Evolutionary conservation across 2,888 invertebrate species (phyloP).

Genomic region (Drosophila multiciliata): DNA sequence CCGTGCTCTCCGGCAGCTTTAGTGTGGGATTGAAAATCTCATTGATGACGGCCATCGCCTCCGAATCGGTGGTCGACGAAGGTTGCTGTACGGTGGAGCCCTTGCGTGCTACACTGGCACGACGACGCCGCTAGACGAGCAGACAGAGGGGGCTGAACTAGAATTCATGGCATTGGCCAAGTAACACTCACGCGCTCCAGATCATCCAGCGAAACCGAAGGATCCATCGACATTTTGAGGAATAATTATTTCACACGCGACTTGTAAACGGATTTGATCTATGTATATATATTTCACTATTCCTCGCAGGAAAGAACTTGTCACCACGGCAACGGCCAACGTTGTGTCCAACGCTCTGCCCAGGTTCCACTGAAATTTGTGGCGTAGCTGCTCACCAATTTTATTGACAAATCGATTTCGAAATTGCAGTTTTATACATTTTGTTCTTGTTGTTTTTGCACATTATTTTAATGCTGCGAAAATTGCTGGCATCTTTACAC

Average conservation of each 20-base stretch:
- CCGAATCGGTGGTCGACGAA: conserved; percentile 72
- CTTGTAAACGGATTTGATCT: conserved; percentile 2
- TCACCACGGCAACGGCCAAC: conserved; percentile 52
- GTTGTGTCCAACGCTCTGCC: conserved; percentile 73
- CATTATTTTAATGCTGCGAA: conserved; percentile 43
- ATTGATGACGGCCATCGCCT: conserved; percentile 83
- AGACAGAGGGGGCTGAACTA: neutral
- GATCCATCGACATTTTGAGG: conserved; percentile 80
- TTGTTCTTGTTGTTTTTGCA: conserved; percentile 16
- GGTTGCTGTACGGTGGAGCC: conserved; percentile 71
- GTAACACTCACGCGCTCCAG: conserved; percentile 80
- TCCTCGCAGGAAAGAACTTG: conserved; percentile 17
- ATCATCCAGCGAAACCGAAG: conserved; percentile 81
- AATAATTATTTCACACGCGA: conserved; percentile 1
- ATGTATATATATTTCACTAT: conserved; percentile 17
- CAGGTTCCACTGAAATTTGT: conserved; percentile 77
- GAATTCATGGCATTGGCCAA: neutral
- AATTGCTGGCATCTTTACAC: conserved; percentile 61
- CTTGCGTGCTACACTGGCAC: conserved; percentile 77
- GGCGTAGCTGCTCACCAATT: conserved; percentile 65
- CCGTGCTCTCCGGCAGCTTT: conserved; percentile 81
- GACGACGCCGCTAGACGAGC: conserved; percentile 75
- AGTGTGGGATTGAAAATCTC: conserved; percentile 84
- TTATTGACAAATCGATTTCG: conserved; percentile 82
- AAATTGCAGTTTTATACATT: conserved; percentile 49